Evolutionary conservation across 2,113 vertebrate genomes (phyloP), one percentile per base, ranked within the genome.

Genomic region (Cercopithecus mona): DNA sequence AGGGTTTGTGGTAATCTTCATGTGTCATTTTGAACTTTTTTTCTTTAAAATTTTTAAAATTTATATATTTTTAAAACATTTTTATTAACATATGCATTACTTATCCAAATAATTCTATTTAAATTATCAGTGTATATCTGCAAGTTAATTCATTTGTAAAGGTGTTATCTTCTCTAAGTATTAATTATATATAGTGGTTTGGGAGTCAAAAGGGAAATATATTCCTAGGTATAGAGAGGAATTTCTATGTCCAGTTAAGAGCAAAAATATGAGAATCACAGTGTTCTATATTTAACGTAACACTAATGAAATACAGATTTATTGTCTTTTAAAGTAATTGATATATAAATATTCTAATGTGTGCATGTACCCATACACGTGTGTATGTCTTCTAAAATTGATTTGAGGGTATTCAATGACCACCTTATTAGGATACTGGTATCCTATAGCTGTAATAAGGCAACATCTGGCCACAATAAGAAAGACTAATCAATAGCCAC

Each of bases 21-120:
- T 38, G 32, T n/a, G 92, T 96, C 92, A 50, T 78, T 89, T 89
- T 85, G n/a, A 86, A 78, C 2, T 12, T 18, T 78, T 90, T 94
- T 64, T 64, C 20, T 90, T 22, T 82, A 64, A 64, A 64, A 64
- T 64, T 64, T 27, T 87, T 30, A 68, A 61, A 55, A 13, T 89
- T 96, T 66, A 64, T 32, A 64, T 64, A 32, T 64, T 32, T 68
- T 18, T 16, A 27, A 50, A n/a, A 76, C 45, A 2, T 52, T 72
- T 72, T 55, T 38, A 35, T 75, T 68, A 68, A 68, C 16, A 48
- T 72, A 64, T 78, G 1, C 48, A 55, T 90, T 90, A 17, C 4
- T 83, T 90, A 94, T 76, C 80, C 88, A 94, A 92, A 52, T 93
- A 64, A 78, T 23, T 72, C 25, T 82, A 27, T 38, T 96, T 50